Conservation (phyloP, 2,113 vertebrate genomes). For the Sclerurus mexicanus region DNA sequence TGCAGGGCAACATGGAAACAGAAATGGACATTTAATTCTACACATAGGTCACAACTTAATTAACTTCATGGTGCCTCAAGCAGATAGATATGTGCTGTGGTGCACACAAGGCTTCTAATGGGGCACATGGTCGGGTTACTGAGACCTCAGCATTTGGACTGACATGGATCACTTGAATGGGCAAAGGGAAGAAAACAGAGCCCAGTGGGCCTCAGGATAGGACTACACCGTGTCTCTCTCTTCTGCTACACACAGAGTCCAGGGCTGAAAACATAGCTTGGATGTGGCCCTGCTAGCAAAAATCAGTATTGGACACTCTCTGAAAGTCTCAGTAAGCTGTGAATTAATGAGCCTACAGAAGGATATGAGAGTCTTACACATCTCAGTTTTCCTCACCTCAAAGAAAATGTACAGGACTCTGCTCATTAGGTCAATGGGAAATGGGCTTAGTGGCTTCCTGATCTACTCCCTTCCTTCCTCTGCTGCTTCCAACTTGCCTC, state of each 20-base stretch:
- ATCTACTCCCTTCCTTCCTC: neutral
- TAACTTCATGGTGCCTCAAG: neutral
- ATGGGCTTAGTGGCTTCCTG: neutral
- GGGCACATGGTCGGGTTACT: neutral
- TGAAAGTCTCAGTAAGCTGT: neutral
- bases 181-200: neutral
- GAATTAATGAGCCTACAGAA: neutral
- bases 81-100: no score
- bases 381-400: neutral
- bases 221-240: neutral
- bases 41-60: neutral
- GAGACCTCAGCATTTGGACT: fast-evolving
- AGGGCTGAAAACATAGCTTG: neutral
- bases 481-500: neutral
- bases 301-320: neutral
- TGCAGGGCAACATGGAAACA: neutral
- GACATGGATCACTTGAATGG: neutral
- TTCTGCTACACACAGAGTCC: neutral
- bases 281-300: neutral
- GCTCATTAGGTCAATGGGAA: neutral
- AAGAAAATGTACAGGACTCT: neutral
- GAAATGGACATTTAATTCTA: neutral
- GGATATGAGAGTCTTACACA: neutral
- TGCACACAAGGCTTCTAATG: neutral
- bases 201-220: neutral